Conservation (phyloP, 2,797 vertebrate species). For the Etheostoma nigrum region DNA sequence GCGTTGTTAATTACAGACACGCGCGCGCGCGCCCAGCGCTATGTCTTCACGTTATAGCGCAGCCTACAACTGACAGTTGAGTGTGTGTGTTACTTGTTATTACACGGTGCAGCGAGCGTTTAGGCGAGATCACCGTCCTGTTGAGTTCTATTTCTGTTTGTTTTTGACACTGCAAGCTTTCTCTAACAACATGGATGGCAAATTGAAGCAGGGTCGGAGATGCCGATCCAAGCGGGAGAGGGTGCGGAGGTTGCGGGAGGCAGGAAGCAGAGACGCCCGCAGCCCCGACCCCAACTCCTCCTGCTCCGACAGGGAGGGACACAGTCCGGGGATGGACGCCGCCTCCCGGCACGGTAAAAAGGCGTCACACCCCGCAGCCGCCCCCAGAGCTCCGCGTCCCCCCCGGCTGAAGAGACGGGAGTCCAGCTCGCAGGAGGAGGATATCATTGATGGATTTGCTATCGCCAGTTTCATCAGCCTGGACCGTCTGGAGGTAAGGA, state of each 20-base stretch:
- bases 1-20: slow-evolving; percentile 73
- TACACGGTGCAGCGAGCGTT: slow-evolving; percentile 59
- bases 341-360: slow-evolving; percentile 85
- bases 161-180: slow-evolving; percentile 64
- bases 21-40: slow-evolving; percentile 11
- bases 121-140: slow-evolving; percentile 56
- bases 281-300: slow-evolving; percentile 91
- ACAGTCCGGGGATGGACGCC: slow-evolving; percentile 89
- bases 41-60: slow-evolving; percentile 61
- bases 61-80: slow-evolving; percentile 54
- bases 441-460: slow-evolving; percentile 97
- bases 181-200: slow-evolving; percentile 89
- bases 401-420: slow-evolving; percentile 92
- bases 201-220: slow-evolving; percentile 92
- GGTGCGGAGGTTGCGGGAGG: slow-evolving; percentile 90
- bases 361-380: slow-evolving; percentile 83
- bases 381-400: slow-evolving; percentile 87
- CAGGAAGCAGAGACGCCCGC: slow-evolving; percentile 87
- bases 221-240: slow-evolving; percentile 92
- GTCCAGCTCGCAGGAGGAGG: slow-evolving; percentile 97
- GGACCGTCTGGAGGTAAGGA: slow-evolving; percentile 93
- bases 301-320: slow-evolving; percentile 91
- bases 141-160: slow-evolving; percentile 63
- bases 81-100: slow-evolving; percentile 72
- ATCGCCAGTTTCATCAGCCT: slow-evolving; percentile 95